phyloP scores from a whole-genome alignment of 2,113 vertebrate species.

The Hemichromis elongatus region DNA sequence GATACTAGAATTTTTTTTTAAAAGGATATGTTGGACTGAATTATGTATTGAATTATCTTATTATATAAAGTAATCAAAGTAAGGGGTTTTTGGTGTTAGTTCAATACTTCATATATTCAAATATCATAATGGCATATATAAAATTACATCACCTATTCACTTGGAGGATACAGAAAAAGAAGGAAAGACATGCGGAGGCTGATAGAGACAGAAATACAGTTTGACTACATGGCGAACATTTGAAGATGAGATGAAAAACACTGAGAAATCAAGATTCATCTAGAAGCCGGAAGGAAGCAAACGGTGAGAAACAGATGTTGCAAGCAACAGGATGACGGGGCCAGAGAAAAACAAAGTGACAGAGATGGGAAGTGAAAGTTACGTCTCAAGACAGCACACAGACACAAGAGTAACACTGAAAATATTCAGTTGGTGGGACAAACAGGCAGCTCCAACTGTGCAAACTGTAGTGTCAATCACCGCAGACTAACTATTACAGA shows the following conservation, averaged over 20 bases:
- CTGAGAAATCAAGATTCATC: background rate
- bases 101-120: too few species aligned
- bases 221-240: background rate
- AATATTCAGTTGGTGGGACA: background rate
- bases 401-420: background rate
- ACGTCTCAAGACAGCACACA: background rate
- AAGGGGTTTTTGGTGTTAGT: too few species aligned
- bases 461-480: background rate
- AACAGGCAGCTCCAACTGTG: background rate
- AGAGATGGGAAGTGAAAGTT: slow-evolving; percentile 40
- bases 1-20: background rate
- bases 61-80: background rate
- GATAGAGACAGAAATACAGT: background rate
- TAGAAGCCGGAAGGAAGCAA: background rate
- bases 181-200: background rate
- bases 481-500: background rate
- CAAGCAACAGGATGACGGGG: background rate
- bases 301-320: background rate
- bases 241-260: background rate
- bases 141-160: background rate
- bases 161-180: background rate
- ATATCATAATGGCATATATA: background rate
- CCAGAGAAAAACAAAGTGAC: background rate
- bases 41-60: background rate
- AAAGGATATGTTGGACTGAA: background rate